These are phyloP conservation scores for Cyanocitta stelleri DNA, from an alignment of 2,113 vertebrate genomes.

Conservation along the genomic window DNA sequence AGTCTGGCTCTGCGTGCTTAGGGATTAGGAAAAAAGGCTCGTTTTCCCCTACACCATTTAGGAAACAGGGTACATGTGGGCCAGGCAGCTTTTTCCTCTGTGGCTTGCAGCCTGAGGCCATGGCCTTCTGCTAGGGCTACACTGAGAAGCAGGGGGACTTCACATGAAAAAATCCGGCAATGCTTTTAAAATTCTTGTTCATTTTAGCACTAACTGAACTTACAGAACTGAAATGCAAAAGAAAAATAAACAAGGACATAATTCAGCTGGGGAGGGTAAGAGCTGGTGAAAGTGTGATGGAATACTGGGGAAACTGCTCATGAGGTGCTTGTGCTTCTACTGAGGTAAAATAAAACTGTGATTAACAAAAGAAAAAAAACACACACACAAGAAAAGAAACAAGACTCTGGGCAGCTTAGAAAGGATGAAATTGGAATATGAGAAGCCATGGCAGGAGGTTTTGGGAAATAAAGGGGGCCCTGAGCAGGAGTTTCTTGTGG, in stretches of 20 bases:
- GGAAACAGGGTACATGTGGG: background rate
- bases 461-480: too few species aligned
- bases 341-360: background rate
- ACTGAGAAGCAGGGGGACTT: background rate
- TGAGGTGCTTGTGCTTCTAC: background rate
- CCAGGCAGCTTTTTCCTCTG: background rate
- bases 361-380: background rate
- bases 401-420: fast-evolving
- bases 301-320: background rate
- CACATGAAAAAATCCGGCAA: background rate
- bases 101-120: background rate
- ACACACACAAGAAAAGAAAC: background rate
- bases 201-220: background rate
- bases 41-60: fast-evolving
- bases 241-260: background rate
- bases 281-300: fast-evolving
- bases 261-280: background rate
- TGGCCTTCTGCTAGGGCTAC: background rate
- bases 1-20: fast-evolving
- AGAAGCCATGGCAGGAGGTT: fast-evolving
- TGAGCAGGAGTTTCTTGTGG: fast-evolving
- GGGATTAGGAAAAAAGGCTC: background rate
- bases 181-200: fast-evolving
- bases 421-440: fast-evolving
- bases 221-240: background rate